phyloP scores from a whole-genome alignment of 2,888 invertebrate genomes.

The Dorcus hopei region DNA sequence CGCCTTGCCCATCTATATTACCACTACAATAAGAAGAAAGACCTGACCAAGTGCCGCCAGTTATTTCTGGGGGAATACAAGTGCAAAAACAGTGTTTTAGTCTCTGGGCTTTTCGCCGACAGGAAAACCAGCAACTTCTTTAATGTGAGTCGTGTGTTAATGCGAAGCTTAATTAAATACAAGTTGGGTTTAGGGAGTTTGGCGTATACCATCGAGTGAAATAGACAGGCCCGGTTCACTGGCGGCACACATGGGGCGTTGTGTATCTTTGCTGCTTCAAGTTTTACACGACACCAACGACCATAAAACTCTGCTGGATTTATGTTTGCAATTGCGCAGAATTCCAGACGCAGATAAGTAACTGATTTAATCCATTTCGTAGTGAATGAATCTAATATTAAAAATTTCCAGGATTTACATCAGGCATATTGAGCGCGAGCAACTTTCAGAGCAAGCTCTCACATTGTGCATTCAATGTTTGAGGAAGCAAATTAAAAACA shows the following conservation, averaged over 20 bases:
- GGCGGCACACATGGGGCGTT: constrained; percentile 85
- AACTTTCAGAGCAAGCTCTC: constrained; percentile 75
- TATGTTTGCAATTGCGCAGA: constrained; percentile 74
- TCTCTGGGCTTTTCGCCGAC: constrained; percentile 82
- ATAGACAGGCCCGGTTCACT: constrained; percentile 91
- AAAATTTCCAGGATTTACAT: constrained; percentile 66
- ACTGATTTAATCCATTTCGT: constrained; percentile 26
- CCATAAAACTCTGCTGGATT: constrained; percentile 72
- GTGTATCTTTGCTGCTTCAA: constrained; percentile 77
- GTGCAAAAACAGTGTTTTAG: constrained; percentile 62
- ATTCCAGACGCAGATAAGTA: constrained; percentile 85
- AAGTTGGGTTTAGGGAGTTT: constrained; percentile 62
- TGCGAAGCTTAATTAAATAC: too few species aligned
- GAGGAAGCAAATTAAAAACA: constrained; percentile 58
- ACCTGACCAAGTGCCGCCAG: constrained; percentile 68
- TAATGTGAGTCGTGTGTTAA: constrained; percentile 58
- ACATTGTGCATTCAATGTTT: constrained; percentile 69
- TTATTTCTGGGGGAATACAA: constrained; percentile 68
- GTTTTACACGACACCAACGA: constrained; percentile 77
- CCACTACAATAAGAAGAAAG: constrained; percentile 63
- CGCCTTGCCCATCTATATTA: constrained; percentile 82
- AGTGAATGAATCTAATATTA: neutral
- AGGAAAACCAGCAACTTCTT: constrained; percentile 84
- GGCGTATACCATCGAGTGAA: constrained; percentile 87
- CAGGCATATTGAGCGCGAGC: constrained; percentile 78